Evolutionary conservation across 1,140 invertebrate species (phyloP).

Genomic region (Heliconius eleuchia): DNA sequence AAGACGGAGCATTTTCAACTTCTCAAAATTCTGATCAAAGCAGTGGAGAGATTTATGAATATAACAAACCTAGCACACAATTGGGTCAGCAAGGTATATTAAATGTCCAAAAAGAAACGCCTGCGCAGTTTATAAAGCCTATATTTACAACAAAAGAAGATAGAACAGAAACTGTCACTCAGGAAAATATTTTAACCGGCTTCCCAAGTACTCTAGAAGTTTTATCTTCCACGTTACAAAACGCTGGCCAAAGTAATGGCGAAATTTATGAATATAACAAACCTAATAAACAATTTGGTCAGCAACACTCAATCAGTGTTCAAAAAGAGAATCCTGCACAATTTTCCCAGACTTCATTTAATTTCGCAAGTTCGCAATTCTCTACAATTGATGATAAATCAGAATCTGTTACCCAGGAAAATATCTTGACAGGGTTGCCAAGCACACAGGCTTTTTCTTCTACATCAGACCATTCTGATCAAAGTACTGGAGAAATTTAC

Average conservation of each 20-base stretch:
- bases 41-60: neutral
- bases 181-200: neutral
- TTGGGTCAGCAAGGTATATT: neutral
- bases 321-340: neutral
- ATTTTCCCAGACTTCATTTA: neutral
- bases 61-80: slow-evolving; percentile 2
- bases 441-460: neutral
- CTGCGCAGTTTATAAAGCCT: neutral
- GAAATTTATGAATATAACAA: slow-evolving; percentile 53
- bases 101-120: neutral
- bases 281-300: slow-evolving; percentile 27
- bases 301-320: neutral
- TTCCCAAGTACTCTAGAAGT: neutral
- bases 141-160: slow-evolving; percentile 1
- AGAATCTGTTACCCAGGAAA: slow-evolving; percentile 3
- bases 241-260: neutral
- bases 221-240: neutral
- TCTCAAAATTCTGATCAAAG: neutral
- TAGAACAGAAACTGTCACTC: neutral
- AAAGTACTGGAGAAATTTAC: slow-evolving; percentile 33
- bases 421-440: neutral
- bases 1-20: neutral
- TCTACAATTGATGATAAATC: neutral
- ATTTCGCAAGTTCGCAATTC: neutral
- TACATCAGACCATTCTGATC: neutral